Base-by-base conservation (phyloP, 1,140 invertebrate species). In the Pseudomyrmex gracilis region DNA sequence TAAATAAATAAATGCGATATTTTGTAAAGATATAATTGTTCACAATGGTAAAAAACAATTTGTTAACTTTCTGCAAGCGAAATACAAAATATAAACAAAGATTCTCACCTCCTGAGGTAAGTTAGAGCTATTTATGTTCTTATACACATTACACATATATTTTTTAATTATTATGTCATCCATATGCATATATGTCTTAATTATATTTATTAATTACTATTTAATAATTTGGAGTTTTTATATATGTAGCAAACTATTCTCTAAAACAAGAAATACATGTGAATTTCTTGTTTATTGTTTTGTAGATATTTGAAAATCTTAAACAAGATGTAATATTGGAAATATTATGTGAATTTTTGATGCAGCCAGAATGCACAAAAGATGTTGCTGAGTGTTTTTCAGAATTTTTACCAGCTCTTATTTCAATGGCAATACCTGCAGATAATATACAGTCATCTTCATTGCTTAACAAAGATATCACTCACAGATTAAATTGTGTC, bases 311-410 rank as follows among this genome's bases (percentile, higher is more conserved):
- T 9, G 80, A 58, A 20, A n/a, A 88, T 63, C 24, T 87, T 58
- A 73, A 91, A 5, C 22, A 71, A 49, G 47, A 91, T 1, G 57
- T 58, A 73, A 61, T 94, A 74, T 61, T 94, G 24, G 78, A 92
- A 64, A 63, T 73, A 68, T 73, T 95, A 17, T 87, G 88, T 10
- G 84, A 93, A 55, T 89, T 92, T 66, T 90, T 95, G 15, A 90
- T 93, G 86, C 78, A 92, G 83, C 87, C 90, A 45, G 63, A 89
- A n/a, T 90, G 66, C 49, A 89, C 91, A n/a, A 67, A 83, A 58
- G 90, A 92, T 84, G 88, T 95, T 58, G 91, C 92, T 17, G 91
- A 93, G 82, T 94, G 90, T 91, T 94, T 95, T 89, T 92, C 93
- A 20, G 90, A 93, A 71, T 90, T 93, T 53, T 66, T 95, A n/a